Percentiles rank a stretch among this genome's conserved stretches.
Evolutionary conservation across 2,113 vertebrate genomes (phyloP).

Genomic region (Panthera leo): DNA sequence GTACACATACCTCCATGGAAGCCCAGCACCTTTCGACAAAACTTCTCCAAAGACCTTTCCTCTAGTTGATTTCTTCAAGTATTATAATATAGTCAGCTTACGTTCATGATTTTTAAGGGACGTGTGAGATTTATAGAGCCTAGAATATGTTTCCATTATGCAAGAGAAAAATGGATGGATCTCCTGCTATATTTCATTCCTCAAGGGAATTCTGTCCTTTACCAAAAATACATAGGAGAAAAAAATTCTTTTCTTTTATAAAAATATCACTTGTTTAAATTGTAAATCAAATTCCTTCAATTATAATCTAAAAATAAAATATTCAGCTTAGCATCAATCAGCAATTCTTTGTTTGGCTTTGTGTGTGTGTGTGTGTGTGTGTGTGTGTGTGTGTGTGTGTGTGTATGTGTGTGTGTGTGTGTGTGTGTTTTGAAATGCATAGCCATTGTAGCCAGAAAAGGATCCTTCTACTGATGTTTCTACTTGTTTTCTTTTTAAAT

Average conservation of each 20-base stretch:
- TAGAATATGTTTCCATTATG: neutral
- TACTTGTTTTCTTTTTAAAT: constrained; percentile 21
- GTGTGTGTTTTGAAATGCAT: neutral
- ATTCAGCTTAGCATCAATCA: neutral
- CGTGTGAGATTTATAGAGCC: neutral
- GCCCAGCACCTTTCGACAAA: neutral
- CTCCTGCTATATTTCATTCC: constrained; percentile 8
- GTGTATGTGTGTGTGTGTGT: neutral
- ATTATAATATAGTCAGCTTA: neutral
- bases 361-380: neutral
- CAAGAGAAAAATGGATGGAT: neutral
- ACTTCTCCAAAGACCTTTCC: neutral
- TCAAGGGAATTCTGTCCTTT: constrained; percentile 32
- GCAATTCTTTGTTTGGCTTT: neutral
- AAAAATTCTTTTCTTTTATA: neutral
- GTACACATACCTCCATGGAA: neutral
- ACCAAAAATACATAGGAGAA: neutral
- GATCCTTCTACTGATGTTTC: neutral
- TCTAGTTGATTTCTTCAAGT: neutral
- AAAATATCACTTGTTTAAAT: neutral
- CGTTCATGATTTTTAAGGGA: constrained; percentile 38
- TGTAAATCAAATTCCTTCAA: neutral
- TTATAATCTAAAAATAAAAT: constrained; percentile 30
- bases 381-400: neutral
- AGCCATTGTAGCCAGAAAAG: neutral